Evolutionary conservation across 2,797 vertebrate genomes (phyloP).

Genomic region (Lindbergichthys nudifrons): DNA sequence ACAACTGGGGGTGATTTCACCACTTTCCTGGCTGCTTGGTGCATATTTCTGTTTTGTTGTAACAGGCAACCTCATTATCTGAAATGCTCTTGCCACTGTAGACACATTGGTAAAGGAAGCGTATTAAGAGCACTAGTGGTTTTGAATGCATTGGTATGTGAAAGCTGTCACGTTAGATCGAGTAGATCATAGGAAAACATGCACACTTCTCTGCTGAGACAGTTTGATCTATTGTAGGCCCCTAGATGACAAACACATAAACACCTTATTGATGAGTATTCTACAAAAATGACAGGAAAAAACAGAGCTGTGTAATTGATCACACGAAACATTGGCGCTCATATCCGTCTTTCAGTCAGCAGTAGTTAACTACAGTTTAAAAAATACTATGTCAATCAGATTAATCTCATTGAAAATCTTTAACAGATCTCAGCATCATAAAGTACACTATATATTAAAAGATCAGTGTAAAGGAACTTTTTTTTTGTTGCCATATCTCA

Average conservation of each 20-base stretch:
- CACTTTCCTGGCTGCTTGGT: slow-evolving; percentile 25
- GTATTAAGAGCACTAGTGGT: background rate
- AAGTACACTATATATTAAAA: background rate
- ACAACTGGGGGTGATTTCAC: slow-evolving; percentile 25
- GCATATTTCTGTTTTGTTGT: slow-evolving; percentile 20
- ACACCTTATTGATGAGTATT: background rate
- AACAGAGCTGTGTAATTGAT: background rate
- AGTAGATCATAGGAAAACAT: slow-evolving; percentile 10
- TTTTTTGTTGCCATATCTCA: background rate
- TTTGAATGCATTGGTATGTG: slow-evolving; percentile 26
- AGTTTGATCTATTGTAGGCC: background rate
- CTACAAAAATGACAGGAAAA: background rate
- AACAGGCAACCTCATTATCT: slow-evolving; percentile 25
- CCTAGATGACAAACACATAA: background rate
- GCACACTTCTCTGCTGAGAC: background rate
- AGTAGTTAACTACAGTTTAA: background rate
- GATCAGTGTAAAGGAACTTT: background rate
- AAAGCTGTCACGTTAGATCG: background rate
- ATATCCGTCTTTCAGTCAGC: background rate
- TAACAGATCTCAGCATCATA: background rate
- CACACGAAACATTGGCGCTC: background rate
- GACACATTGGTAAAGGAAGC: slow-evolving; percentile 20
- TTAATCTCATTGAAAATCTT: background rate
- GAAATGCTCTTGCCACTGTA: background rate
- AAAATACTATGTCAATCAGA: background rate